Evolutionary conservation across 2,797 vertebrate genomes (phyloP), one percentile per base, ranked within the genome.

Genomic region (Gallinago stenura): DNA sequence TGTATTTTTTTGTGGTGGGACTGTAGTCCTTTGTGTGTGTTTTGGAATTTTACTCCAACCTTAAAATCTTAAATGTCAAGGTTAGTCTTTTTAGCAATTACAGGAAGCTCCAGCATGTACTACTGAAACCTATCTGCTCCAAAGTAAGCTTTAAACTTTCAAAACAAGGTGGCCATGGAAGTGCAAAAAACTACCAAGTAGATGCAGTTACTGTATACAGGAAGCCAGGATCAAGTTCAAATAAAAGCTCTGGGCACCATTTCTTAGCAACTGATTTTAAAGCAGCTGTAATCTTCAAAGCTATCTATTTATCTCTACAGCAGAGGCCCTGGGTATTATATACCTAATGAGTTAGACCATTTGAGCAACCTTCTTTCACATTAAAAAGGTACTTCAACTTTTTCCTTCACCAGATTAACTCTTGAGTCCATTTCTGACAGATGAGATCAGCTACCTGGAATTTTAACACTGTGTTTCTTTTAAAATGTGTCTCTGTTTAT

Each of bases 161-260:
- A 81, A 95, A 95, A 94, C 73, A 87, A 95, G 91, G 92, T 94
- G 73, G 82, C 84, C 82, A 61, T 94, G 86, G 86, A 96, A 96
- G 87, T 92, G 85, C 83, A 97, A 95, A 62, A 75, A 66, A 26
- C 81, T 50, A 30, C 56, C 18, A 66, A 91, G 95, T 43, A 94
- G 96, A 96, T 96, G 97, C 86, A 93, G 94, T 96, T 92, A 97
- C 94, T 94, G 91, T 95, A 80, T 48, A 95, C 95, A 96, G 93
- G 96, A 97, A 97, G 88, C 80, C 48, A 31, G 65, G 96, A 97
- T 97, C 96, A 97, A 96, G 93, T 97, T 97, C 91, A 96, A 90
- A 96, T 95, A 93, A 95, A 95, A 97, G 53, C 84, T 94, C 73
- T 70, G 88, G 93, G 89, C 93, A 95, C 50, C 80, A 72, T 54